phyloP scores from a whole-genome alignment of 2,797 vertebrate genomes.

The Eremophila alpestris region DNA sequence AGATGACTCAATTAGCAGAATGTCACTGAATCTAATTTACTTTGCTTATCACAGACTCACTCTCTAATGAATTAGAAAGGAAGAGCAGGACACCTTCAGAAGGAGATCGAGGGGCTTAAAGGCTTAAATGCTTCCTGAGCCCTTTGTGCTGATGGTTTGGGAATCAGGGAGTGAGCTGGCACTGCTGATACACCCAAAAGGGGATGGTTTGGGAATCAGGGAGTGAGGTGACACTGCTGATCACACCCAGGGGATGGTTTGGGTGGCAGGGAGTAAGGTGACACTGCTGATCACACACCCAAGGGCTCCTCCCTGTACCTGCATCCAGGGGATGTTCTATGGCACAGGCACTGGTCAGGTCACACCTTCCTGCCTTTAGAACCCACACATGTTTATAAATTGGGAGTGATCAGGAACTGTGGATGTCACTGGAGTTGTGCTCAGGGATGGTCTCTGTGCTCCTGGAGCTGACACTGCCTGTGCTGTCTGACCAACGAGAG shows the following conservation, averaged over 20 bases:
- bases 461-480: background rate
- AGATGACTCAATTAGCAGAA: constrained; percentile 93
- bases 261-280: too few relatives aligned
- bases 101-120: constrained; percentile 63
- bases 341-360: background rate
- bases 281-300: background rate
- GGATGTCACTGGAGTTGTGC: background rate
- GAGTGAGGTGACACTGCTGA: too few relatives aligned
- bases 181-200: background rate
- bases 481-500: background rate
- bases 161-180: background rate
- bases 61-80: constrained; percentile 76
- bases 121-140: constrained; percentile 50
- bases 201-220: too few relatives aligned
- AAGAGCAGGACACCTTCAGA: constrained; percentile 73
- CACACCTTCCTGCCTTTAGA: background rate
- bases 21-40: constrained; percentile 93
- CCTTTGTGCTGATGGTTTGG: background rate
- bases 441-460: background rate
- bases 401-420: background rate
- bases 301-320: background rate
- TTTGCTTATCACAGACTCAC: constrained; percentile 84
- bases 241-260: too few relatives aligned
- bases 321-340: background rate
- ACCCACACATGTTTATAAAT: background rate